Percentiles rank a stretch among this genome's conserved stretches.
These are phyloP conservation scores for Noturus placidus DNA, from an alignment of 2,113 vertebrate genomes.

Conservation along the genomic window DNA sequence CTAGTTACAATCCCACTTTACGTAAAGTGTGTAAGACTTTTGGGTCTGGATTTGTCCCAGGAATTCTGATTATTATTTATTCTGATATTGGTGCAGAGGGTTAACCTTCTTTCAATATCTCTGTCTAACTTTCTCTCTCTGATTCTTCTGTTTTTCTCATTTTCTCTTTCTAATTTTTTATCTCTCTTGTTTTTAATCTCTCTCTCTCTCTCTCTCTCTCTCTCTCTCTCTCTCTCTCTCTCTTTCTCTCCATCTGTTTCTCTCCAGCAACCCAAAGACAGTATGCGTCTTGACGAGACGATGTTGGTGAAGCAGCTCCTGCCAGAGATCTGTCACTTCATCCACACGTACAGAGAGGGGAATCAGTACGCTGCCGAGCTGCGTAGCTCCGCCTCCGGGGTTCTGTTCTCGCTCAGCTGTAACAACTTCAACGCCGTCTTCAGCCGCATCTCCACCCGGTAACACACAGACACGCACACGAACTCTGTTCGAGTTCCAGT, in stretches of 20 bases:
- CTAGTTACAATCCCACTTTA: not conserved
- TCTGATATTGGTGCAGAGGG: not conserved
- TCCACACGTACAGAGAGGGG: conserved; percentile 93
- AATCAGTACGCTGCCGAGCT: conserved; percentile 92
- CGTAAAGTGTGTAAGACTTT: not conserved
- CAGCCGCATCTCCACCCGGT: conserved; percentile 98
- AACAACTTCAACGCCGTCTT: conserved; percentile 99
- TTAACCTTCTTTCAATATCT: not conserved
- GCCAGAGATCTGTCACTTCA: conserved; percentile 98
- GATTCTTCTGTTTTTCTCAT: too few species aligned
- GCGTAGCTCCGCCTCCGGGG: conserved; percentile 89
- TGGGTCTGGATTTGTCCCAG: not conserved
- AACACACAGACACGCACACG: not conserved
- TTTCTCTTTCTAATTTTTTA: not conserved
- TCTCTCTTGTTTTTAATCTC: not conserved
- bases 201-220: not conserved
- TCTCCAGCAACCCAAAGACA: conserved; percentile 93
- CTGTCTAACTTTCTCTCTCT: not conserved
- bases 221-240: not conserved
- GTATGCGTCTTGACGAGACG: conserved; percentile 92
- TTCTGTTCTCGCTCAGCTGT: conserved; percentile 97
- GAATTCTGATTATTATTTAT: not conserved
- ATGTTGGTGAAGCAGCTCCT: conserved; percentile 98
- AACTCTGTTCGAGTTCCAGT: not conserved
- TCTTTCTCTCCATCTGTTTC: not conserved